Evolutionary conservation across 1,140 invertebrate species (phyloP), one percentile per base, ranked within the genome.

Genomic region (Listronotus bonariensis): DNA sequence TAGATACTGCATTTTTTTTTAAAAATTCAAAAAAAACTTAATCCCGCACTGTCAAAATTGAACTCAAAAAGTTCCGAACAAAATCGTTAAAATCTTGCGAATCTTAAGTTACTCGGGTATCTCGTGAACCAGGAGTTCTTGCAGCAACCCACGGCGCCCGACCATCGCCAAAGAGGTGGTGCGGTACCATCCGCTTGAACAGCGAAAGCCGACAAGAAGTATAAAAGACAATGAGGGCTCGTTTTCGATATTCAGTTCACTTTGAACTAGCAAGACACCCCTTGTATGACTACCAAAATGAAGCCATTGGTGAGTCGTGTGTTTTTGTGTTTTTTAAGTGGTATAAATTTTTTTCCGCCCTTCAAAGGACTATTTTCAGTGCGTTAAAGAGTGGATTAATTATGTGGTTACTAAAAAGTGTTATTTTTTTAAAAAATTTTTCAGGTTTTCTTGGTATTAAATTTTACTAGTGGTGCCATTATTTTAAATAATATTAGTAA

Each of bases 161-260:
- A 20, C 51, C 53, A 41, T 65, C 17, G 62, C 52, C 26, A 18
- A 43, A 66, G 69, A 61, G 65, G 69, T 69, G 68, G 70, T 72
- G 63, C 58, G 41, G 31, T 63, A 54, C 61, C 51, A 62, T 60
- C 46, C 17, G 12, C 46, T 8, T 12, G 49, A 14, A 53, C 56
- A 65, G 80, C 81, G 82, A 82, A 82, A 82, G 80, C 82, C 72
- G 75, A 72, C 75, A 74, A 68, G 75, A 71, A 80, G 80, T 84
- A 84, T 84, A 84, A 80, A 88, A 86, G 84, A 82, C 80, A 81
- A 75, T 79, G 81, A 81, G 80, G 78, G 77, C 78, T 77, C 79
- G 81, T 81, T 82, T 83, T 84, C 83, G 84, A 82, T 84, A 87
- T 86, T 83, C 86, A 88, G 86, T 88, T 85, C 85, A 82, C 82